Evolutionary conservation across 1,140 invertebrate genomes (phyloP), one percentile per base, ranked within the genome.

Genomic region (Aplysia californica): DNA sequence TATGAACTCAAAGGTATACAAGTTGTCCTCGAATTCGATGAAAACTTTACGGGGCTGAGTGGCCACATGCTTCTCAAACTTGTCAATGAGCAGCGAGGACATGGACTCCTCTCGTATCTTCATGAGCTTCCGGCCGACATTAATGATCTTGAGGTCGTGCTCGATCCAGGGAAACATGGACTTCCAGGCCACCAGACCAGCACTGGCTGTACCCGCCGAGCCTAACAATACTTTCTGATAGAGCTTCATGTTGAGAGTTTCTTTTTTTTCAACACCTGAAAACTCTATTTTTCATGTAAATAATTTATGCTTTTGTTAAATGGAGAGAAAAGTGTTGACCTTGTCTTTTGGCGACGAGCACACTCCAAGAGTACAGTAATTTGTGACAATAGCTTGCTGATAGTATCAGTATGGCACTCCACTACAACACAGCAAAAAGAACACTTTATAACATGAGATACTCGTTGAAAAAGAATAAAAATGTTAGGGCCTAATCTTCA

Each of bases 1-100:
- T 67, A 86, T 78, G 33, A 81, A 81, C 59, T 83, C 78, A 75
- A 80, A 87, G 10, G 79, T 80, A 59, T 82, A 87, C 1, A 79
- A 26, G 39, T 80, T 78, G 55, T 84, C 83, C 38, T 85, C 84
- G 76, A 82, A 87, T 15, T 85, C 83, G 21, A 87, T 76, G 41
- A 83, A 82, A 0, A 80, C 20, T 35, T 84, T 83, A 23, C 78
- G 74, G 38, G 82, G 82, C 35, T 75, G 41, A 38, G 80, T 79
- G 0, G n/a, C 68, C 58, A 81, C 84, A 38, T 71, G 56, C 33
- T 79, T 75, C 71, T 87, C 84, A 83, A 87, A 87, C 75, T 80
- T 81, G 31, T 85, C 82, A 61, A 84, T 81, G 2, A 85, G 55
- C 56, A 66, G 23, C 44, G 72, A 65, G n/a, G 15, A 1, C 39